Evolutionary conservation across 1,140 invertebrate species (phyloP), one percentile per base, ranked within the genome.

Genomic region (Bursaphelenchus mucronatus): DNA sequence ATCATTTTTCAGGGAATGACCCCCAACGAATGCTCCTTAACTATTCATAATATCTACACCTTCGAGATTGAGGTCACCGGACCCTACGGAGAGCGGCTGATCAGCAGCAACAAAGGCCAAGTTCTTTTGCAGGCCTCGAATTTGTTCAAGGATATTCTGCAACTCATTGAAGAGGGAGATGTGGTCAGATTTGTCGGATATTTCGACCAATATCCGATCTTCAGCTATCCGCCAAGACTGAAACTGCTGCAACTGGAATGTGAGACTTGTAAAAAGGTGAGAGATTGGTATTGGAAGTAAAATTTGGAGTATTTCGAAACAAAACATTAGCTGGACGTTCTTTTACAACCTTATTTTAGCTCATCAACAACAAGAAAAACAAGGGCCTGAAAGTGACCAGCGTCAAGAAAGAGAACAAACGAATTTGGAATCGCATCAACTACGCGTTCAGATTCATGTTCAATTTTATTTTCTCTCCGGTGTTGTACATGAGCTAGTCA

Each of bases 391-490:
- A 54, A 40, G 15, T 77, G 1, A 77, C 76, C 13, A 74, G 63
- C 44, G 70, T 71, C 17, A 76, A 76, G 62, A 50, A 55, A 43
- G 65, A 70, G 15, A 46, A 62, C 10, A 63, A 68, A 17, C 58
- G 66, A 39, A 9, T 77, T 8, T 77, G 75, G 75, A 40, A 64
- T 13, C 67, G 75, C 40, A 55, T 77, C 10, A 72, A 73, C 49
- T 75, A 68, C 44, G 71, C 76, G 17, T 79, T 79, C 56, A 70
- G 69, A 47, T 75, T 79, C 39, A 53, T 79, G 54, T 77, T 77
- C 55, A 77, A 77, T 53, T 77, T 77, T 59, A 45, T 77, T 8
- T 77, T 77, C 49, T 72, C 75, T 9, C 75, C 75, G 4, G 40
- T 72, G 30, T 54, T 67, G 11, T 41, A 51, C 19, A 61, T 72